Evolutionary conservation across 2,113 vertebrate genomes (phyloP), one percentile per base, ranked within the genome.

Genomic region (Murina feae): DNA sequence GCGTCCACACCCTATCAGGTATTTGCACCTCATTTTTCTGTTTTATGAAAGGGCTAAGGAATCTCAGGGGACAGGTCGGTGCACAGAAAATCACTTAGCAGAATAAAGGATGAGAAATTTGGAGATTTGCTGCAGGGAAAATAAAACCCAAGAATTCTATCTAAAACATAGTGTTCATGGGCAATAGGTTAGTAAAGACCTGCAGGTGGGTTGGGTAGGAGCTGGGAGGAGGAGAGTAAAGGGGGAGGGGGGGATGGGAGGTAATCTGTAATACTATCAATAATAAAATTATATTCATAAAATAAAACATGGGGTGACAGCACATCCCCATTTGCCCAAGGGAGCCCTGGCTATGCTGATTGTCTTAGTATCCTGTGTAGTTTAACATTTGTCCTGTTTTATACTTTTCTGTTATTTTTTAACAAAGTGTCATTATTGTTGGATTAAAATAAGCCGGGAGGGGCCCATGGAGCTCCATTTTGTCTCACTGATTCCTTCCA

Each of bases 401-500:
- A 75, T 47, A 18, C 42, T 90, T 85, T 80, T 63, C 65, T 91
- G 23, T 81, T 66, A 42, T 58, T 93, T 93, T 86, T 81, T 81
- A 60, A 58, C 47, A 23, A 81, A 83, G 11, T 66, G 2, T 60
- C 44, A 2, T 49, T 53, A 63, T 78, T 28, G 10, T 82, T 89
- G 21, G 44, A 42, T 89, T 86, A 53, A 79, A 81, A 76, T 68
- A 49, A 55, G 6, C 4, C 16, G 68, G 17, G 14, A 53, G 30
- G 63, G 51, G 35, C 18, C 10, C 2, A 18, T 12, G 80, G 71
- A 51, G 28, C 37, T 44, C 28, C 7, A 18, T 44, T 91, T 87
- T 25, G 6, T 81, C 63, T 32, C 32, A 6, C 32, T 2, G 42
- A 5, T 30, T 65, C n/a, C 47, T 53, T 55, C n/a, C 47, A 23